Evolutionary conservation across 2,797 vertebrate genomes (phyloP).

Genomic region (Thamnophis elegans): DNA sequence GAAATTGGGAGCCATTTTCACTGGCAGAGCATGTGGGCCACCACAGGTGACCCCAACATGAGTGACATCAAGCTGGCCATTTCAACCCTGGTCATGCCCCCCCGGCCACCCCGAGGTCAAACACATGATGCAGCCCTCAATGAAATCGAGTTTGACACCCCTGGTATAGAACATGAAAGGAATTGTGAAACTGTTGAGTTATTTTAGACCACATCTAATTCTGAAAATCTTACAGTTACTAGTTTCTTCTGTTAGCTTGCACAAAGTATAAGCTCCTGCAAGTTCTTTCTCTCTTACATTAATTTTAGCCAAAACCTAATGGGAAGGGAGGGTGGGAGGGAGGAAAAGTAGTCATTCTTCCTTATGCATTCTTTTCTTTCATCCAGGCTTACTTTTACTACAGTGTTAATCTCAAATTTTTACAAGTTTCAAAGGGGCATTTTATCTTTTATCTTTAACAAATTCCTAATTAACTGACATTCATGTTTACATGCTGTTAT

Average conservation of each 20-base stretch:
- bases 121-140: no score
- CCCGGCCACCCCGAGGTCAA: no score
- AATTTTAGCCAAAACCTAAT: background rate
- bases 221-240: background rate
- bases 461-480: constrained; percentile 1
- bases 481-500: background rate
- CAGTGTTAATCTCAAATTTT: background rate
- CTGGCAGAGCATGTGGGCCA: no score
- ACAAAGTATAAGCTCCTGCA: background rate
- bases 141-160: background rate
- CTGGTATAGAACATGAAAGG: background rate
- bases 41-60: no score
- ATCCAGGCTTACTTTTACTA: background rate
- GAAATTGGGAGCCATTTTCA: no score
- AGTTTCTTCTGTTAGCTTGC: background rate
- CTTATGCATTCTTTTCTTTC: background rate
- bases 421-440: background rate
- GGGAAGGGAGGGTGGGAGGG: background rate
- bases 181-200: background rate
- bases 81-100: no score
- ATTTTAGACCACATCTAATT: background rate
- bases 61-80: no score
- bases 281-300: background rate
- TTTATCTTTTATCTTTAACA: constrained; percentile 14
- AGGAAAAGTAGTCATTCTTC: background rate